Conservation (phyloP, 2,888 invertebrate genomes). For the Eumacrocentrus americanus region DNA sequence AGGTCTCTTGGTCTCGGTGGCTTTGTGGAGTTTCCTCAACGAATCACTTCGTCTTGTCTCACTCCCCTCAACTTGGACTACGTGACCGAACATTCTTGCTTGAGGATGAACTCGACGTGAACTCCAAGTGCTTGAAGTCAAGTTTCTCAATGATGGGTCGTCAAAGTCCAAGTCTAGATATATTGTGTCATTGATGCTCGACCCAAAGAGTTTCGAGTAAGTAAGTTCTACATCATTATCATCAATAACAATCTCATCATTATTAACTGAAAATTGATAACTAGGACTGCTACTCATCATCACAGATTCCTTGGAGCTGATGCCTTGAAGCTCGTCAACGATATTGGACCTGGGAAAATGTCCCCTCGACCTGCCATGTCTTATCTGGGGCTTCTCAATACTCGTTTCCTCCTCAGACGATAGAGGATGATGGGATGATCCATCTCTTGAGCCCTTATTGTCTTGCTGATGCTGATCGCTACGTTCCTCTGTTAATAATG, state of each 20-base stretch:
- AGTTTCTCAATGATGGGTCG: constrained; percentile 9
- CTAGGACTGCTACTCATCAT: neutral
- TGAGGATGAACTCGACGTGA: constrained; percentile 12
- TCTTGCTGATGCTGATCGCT: neutral
- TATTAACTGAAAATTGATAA: neutral
- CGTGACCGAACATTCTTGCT: constrained; percentile 6
- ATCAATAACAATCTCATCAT: neutral
- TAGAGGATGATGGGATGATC: too few species aligned
- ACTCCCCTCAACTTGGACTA: constrained; percentile 6
- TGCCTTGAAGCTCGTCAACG: constrained; percentile 16
- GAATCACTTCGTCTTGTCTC: neutral
- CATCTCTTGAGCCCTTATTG: constrained; percentile 20
- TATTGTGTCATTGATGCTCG: constrained; percentile 28
- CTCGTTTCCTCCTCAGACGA: constrained; percentile 32
- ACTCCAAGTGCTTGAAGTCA: constrained; percentile 13
- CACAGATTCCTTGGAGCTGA: neutral
- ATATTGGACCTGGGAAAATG: constrained; percentile 47
- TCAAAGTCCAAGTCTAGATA: constrained; percentile 32
- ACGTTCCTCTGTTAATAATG: neutral
- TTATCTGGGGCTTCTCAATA: constrained; percentile 55
- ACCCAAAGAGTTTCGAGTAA: constrained; percentile 9
- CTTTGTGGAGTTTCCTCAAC: constrained; percentile 6
- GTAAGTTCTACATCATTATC: neutral
- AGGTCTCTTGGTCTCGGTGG: neutral
- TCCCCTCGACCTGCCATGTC: constrained; percentile 62